Evolutionary conservation across 2,113 vertebrate genomes (phyloP), one percentile per base, ranked within the genome.

Genomic region (Uropsilus gracilis): DNA sequence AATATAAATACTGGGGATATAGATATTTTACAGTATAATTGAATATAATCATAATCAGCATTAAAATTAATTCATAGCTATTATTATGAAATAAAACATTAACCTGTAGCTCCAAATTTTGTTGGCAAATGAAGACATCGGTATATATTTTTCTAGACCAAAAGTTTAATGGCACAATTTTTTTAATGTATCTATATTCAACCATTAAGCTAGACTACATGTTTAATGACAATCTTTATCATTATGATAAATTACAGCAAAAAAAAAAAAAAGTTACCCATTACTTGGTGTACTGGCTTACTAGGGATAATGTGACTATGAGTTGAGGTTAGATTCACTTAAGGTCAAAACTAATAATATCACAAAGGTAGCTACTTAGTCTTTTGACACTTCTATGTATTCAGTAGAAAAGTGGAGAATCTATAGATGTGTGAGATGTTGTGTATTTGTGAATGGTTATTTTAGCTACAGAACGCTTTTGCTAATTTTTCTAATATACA

Each of bases 251-350:
- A 77, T 80, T 26, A 72, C 90, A 78, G 10, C 6, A 78, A 44
- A 6, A n/a, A n/a, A n/a, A n/a, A n/a, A n/a, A n/a, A n/a, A 59
- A 42, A 86, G 10, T 77, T 88, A 59, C 0, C 24, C 13, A 12
- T 37, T 69, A 59, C 6, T 84, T 72, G 71, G 77, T 88, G 16
- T 42, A 10, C 26, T 89, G 8, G 8, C 39, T 85, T 86, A 46
- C 10, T 86, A 34, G 16, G 61, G 30, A 69, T 37, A 8, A 16
- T 34, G 13, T 42, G 6, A 3, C 61, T 84, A 53, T 20, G 6
- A 92, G n/a, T 72, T 66, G 77, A 80, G 28, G 89, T 64, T 64
- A 86, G 22, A 80, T 28, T 84, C 34, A 75, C 39, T 76, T 93
- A 90, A 84, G 22, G 53, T 64, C 64, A 94, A 83, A 87, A n/a